Base-by-base conservation (phyloP, 2,113 vertebrate genomes). In the Balaeniceps rex region DNA sequence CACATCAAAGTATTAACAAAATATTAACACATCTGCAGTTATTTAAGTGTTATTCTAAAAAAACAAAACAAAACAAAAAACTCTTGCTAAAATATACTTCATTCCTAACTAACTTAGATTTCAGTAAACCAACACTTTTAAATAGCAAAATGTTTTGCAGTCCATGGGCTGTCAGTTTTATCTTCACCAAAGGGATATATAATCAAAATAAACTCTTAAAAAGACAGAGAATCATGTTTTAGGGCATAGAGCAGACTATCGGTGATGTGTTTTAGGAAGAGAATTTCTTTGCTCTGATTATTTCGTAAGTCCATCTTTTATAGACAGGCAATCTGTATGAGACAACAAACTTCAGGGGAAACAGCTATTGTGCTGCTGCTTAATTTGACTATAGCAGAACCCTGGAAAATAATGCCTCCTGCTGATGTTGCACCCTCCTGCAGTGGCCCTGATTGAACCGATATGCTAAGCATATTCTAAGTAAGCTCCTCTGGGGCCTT, bases 251-350 rank as follows among this genome's bases (percentile, higher is more conserved):
- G 33, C 18, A 88, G 52, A 21, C 10, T 58, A 26, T 26, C 0
- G 2, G 9, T 2, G 0, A 25, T 47, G 38, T 0, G 0, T 42
- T 92, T 91, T 60, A 76, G 36, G 29, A 87, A 68, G 2, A 60
- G 4, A 76, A 72, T 86, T 58, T 5, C 6, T 68, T 88, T 4
- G 0, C 17, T 79, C 14, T 8, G 3, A 4, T 68, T 88, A 69
- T 84, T 87, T 86, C 1, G 0, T n/a, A 60, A 71, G 7, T 25
- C 8, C 13, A 51, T 79, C 42, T 64, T 88, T 80, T 72, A 65
- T 64, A 69, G 6, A 38, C 7, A 44, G 12, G 26, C 26, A 60
- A 34, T 18, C 12, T 60, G 12, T 31, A 13, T 2, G 14, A 80
- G 44, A 60, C 10, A 63, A 38, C 25, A 69, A 44, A 83, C 38